Evolutionary conservation across 2,113 vertebrate species (phyloP).

Genomic region (Forbesichthys agassizii): DNA sequence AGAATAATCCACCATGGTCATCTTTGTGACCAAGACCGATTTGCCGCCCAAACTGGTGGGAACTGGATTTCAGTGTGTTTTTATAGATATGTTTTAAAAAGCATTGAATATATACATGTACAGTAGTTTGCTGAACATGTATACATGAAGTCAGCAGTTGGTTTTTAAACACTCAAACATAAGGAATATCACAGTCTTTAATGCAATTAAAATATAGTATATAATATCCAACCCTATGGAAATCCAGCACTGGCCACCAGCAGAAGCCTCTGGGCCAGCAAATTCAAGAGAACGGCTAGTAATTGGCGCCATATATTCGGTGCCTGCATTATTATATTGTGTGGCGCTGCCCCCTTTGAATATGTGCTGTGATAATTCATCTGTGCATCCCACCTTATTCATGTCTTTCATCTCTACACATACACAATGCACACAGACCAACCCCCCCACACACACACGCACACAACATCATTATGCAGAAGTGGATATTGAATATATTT

Average conservation of each 20-base stretch:
- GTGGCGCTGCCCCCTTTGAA: slow-evolving; percentile 5
- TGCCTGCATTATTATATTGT: slow-evolving; percentile 14
- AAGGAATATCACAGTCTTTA: neutral
- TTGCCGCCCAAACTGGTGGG: neutral
- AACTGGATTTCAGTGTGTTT: neutral
- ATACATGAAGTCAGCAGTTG: neutral
- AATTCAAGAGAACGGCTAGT: slow-evolving; percentile 16
- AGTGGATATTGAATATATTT: neutral
- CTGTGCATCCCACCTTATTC: neutral
- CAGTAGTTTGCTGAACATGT: neutral
- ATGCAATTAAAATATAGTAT: neutral
- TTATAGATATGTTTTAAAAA: neutral
- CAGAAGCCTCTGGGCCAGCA: neutral
- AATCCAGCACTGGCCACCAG: neutral
- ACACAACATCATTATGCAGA: neutral
- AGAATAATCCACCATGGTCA: neutral
- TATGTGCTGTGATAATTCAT: slow-evolving; percentile 13
- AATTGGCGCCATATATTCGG: slow-evolving; percentile 22
- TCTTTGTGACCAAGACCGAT: neutral
- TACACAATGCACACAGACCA: neutral
- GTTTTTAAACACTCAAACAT: neutral
- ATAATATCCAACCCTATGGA: neutral
- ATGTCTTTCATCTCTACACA: neutral
- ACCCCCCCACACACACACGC: neutral
- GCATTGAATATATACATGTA: neutral